Conservation (phyloP, 2,113 vertebrate species). For the Atrichornis clamosus region DNA sequence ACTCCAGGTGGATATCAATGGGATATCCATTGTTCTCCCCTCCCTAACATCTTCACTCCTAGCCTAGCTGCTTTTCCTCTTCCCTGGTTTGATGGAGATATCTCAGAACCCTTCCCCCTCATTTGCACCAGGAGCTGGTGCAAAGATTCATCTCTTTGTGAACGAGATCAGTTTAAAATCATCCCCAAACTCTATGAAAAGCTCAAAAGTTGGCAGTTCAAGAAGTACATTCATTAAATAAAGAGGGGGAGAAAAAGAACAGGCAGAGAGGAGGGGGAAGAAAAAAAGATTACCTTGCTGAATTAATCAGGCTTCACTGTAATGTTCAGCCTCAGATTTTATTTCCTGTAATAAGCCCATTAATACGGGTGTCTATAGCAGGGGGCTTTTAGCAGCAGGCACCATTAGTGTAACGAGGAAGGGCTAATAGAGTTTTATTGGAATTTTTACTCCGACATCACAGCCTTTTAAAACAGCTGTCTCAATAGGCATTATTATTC, state of each 20-base stretch:
- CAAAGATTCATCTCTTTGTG: background rate
- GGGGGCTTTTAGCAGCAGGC: conserved; percentile 64
- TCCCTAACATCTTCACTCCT: background rate
- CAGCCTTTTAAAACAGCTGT: conserved; percentile 69
- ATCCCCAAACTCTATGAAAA: background rate
- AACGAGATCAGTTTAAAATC: conserved; percentile 21
- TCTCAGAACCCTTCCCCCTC: background rate
- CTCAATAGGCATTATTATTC: conserved; percentile 72
- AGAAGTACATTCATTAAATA: conserved; percentile 56
- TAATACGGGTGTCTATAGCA: conserved; percentile 65
- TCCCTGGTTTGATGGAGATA: background rate
- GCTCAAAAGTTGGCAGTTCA: conserved; percentile 36
- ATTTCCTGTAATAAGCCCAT: conserved; percentile 74
- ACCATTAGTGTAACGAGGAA: conserved; percentile 72
- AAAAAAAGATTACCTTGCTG: conserved; percentile 57
- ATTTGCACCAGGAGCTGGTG: rapidly evolving
- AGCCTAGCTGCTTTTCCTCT: background rate
- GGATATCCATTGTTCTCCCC: background rate
- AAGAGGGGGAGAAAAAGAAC: background rate
- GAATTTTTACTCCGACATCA: conserved; percentile 60
- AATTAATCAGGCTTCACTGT: conserved; percentile 66
- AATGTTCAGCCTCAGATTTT: conserved; percentile 66
- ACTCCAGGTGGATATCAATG: background rate
- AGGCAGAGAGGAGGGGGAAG: background rate
- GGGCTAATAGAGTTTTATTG: conserved; percentile 71